Evolutionary conservation across 2,888 invertebrate species (phyloP).

Genomic region (Xylophagus ater): DNA sequence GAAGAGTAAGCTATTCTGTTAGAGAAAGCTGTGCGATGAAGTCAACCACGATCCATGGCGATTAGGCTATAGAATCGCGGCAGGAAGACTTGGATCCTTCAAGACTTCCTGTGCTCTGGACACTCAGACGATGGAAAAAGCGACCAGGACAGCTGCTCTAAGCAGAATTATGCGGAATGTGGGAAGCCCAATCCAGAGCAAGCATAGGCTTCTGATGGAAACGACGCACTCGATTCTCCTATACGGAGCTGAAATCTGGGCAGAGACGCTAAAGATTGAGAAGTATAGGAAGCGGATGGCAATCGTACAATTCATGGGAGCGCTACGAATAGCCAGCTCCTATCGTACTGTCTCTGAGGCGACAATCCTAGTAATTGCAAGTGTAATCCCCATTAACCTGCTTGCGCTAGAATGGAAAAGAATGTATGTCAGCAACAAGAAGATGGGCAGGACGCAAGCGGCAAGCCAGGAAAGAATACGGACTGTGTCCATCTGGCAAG

Average conservation of each 20-base stretch:
- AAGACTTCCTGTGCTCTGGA: too few species aligned
- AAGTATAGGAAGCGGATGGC: background rate
- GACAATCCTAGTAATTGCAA: conserved; percentile 18
- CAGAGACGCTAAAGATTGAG: background rate
- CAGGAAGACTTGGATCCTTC: too few species aligned
- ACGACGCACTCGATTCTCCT: conserved; percentile 19
- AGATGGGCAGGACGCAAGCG: background rate
- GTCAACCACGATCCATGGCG: too few species aligned
- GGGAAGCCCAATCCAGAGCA: too few species aligned
- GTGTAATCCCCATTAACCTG: conserved; percentile 24
- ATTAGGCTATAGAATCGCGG: too few species aligned
- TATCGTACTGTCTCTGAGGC: conserved; percentile 22
- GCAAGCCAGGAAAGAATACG: background rate
- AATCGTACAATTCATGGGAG: conserved; percentile 15
- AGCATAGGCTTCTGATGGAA: conserved; percentile 9
- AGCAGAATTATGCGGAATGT: background rate
- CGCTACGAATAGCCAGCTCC: conserved; percentile 17
- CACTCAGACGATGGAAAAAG: too few species aligned
- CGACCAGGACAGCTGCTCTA: too few species aligned
- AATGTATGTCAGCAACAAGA: background rate
- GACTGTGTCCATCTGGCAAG: background rate
- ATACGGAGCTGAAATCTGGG: conserved; percentile 18
- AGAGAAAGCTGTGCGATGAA: too few species aligned
- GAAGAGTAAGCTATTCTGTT: too few species aligned
- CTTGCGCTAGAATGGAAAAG: conserved; percentile 14